Conservation (phyloP, 2,113 vertebrate genomes). For the Hippocampus mohnikei region DNA sequence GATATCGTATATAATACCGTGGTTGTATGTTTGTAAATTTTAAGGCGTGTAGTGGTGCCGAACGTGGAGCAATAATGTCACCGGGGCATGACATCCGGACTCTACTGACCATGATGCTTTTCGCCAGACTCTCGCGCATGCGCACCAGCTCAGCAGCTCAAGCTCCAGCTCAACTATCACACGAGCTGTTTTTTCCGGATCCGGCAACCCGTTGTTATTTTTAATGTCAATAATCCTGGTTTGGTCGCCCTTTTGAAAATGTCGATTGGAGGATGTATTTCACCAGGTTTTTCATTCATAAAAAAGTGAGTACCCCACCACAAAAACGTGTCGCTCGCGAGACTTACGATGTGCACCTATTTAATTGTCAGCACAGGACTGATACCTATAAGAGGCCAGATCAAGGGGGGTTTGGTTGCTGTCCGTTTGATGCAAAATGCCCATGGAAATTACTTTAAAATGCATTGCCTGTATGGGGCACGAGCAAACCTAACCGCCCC, state of each 20-base stretch:
- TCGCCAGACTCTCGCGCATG: constrained; percentile 18
- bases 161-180: constrained; percentile 36
- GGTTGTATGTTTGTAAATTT: neutral
- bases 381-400: constrained; percentile 32
- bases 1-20: neutral
- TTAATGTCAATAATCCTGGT: neutral
- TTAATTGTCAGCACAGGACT: constrained; percentile 14
- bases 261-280: constrained; percentile 3
- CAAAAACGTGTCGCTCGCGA: neutral
- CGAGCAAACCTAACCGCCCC: neutral
- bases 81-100: constrained; percentile 20
- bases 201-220: constrained; percentile 3
- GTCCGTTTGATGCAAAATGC: neutral
- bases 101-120: constrained; percentile 42
- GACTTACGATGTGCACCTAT: neutral
- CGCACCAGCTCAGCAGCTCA: constrained; percentile 19
- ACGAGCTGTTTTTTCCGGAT: constrained; percentile 11
- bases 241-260: constrained; percentile 30
- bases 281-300: constrained; percentile 18
- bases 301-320: constrained; percentile 43
- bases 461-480: neutral
- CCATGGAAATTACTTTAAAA: neutral
- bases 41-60: neutral
- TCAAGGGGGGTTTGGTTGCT: constrained; percentile 25
- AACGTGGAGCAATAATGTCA: neutral